Evolutionary conservation across 2,113 vertebrate species (phyloP), one percentile per base, ranked within the genome.

Genomic region (Microtus richardsoni): DNA sequence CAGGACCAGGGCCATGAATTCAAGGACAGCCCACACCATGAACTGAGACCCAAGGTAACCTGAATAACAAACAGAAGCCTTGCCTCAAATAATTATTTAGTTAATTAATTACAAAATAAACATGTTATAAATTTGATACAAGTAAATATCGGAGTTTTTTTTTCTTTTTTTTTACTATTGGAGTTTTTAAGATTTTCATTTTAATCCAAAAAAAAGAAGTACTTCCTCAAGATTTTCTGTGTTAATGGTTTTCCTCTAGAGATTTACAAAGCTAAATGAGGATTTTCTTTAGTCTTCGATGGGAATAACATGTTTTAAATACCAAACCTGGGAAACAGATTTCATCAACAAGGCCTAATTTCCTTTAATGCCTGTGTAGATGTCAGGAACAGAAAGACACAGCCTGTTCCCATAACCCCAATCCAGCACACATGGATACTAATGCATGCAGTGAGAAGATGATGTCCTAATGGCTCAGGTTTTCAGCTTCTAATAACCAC

Each of bases 261-360:
- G 88, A 93, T 71, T 87, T 83, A 79, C 44, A 94, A 91, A 79
- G 77, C 66, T 92, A 85, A 97, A 89, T 41, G 14, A 24, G 79
- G 39, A 47, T 89, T 83, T 77, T 54, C 89, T 70, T 92, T 89
- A 91, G 66, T 5, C 39, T 28, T 68, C 60, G 24, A 64, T 54
- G 33, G 49, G 73, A 96, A 95, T 28, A n/a, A 83, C 58, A 44
- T 36, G 79, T 91, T 96, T 85, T 86, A 95, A 97, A 95, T 75
- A 93, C 30, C 44, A 96, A 58, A 86, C 73, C 24, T 58, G 33
- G 86, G 91, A 91, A 93, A 70, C 2, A 88, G 16, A 94, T 68
- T 73, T 49, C 26, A 78, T 85, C 19, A 26, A 78, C 28, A 49
- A 94, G 77, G 39, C 70, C 77, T 91, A 73, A 88, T 91, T 88